Conservation (phyloP, 2,797 vertebrate species). For the Tarsius wallacei region DNA sequence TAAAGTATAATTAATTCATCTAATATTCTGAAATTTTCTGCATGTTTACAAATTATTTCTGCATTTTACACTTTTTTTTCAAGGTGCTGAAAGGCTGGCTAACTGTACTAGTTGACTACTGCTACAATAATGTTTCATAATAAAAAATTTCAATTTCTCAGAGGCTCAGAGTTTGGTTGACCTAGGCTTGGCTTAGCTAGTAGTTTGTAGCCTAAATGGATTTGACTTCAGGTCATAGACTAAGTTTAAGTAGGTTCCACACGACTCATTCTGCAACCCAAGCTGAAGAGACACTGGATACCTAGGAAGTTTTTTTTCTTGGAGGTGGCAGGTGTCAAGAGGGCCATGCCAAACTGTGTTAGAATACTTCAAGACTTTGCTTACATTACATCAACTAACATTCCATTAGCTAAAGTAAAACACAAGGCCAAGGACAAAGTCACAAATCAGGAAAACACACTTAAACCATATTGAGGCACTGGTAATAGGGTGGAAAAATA, state of each 20-base stretch:
- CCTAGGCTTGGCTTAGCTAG: neutral
- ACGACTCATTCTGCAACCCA: neutral
- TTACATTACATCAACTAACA: neutral
- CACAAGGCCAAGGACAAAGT: neutral
- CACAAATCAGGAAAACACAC: neutral
- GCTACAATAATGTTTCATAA: neutral
- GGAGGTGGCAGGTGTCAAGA: neutral
- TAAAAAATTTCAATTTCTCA: constrained; percentile 32
- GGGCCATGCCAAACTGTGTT: neutral
- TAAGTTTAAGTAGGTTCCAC: neutral
- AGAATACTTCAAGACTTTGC: neutral
- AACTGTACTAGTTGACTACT: neutral
- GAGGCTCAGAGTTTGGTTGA: neutral
- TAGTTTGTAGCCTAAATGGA: neutral
- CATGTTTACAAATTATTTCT: neutral
- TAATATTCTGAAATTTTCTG: constrained; percentile 1
- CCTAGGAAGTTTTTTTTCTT: neutral
- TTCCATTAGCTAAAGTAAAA: neutral
- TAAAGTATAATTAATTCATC: neutral
- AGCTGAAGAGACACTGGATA: neutral
- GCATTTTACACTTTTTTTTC: neutral
- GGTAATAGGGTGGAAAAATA: neutral
- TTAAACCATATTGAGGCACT: neutral
- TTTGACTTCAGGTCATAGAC: neutral
- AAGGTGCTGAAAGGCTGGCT: neutral